Percentiles rank a stretch among this genome's conserved stretches.
These are phyloP conservation scores for Folsomia candida DNA, from an alignment of 2,888 invertebrate genomes.

Conservation along the genomic window DNA sequence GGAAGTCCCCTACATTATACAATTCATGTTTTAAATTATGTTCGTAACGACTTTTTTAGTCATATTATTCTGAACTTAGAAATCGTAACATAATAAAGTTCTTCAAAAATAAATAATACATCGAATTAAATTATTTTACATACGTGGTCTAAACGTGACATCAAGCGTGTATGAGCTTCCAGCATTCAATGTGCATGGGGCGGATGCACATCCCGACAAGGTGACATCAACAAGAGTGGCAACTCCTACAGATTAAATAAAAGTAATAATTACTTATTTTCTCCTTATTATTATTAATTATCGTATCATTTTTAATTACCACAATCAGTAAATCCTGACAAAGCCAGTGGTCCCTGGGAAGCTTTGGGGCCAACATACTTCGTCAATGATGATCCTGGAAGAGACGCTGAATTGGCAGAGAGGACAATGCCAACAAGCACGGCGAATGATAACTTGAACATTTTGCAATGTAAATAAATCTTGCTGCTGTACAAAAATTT, in stretches of 20 bases:
- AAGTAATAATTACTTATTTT: neutral
- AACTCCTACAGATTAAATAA: neutral
- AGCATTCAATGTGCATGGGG: conserved; percentile 3
- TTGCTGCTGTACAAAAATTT: no score
- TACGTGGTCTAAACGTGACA: conserved; percentile 15
- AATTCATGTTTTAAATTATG: neutral
- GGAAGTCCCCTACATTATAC: conserved; percentile 12
- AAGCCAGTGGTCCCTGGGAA: neutral
- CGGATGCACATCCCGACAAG: neutral
- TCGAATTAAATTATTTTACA: neutral
- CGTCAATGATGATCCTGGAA: neutral
- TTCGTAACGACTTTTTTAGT: neutral
- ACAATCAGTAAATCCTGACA: neutral
- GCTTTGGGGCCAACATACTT: neutral
- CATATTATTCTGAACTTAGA: no score
- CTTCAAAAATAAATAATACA: no score
- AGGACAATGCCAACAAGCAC: neutral
- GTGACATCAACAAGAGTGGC: conserved; percentile 11
- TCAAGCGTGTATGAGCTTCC: neutral
- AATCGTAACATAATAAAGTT: no score
- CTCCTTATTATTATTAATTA: neutral
- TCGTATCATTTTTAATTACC: neutral
- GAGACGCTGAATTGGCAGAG: neutral
- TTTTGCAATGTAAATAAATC: no score
- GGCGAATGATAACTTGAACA: neutral